Conservation (phyloP, 2,888 invertebrate genomes). For the Plusia festucae region DNA sequence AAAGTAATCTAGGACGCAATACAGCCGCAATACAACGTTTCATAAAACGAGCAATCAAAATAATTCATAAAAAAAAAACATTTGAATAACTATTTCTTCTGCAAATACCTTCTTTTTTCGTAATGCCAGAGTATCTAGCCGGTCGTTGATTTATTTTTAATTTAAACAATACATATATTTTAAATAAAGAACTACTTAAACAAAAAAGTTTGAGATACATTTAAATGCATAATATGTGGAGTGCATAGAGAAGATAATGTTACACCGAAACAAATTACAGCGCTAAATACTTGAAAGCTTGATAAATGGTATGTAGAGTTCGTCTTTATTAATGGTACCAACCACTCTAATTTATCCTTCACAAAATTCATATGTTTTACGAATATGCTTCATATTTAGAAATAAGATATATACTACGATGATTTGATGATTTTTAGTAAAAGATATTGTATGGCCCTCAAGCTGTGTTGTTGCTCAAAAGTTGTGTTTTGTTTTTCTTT, state of each 20-base stretch:
- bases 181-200: neutral
- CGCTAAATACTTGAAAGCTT: conserved; percentile 40
- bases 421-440: too few relatives aligned
- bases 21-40: too few relatives aligned
- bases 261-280: conserved; percentile 40
- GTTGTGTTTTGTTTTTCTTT: too few relatives aligned
- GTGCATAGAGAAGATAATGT: conserved; percentile 23
- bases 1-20: too few relatives aligned
- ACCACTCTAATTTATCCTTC: conserved; percentile 7
- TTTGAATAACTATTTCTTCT: too few relatives aligned
- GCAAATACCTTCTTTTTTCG: too few relatives aligned
- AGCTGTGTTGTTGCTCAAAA: too few relatives aligned
- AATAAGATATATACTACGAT: neutral
- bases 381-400: neutral
- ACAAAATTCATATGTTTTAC: neutral
- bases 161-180: neutral
- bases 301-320: conserved; percentile 34
- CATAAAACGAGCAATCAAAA: too few relatives aligned
- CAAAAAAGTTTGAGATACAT: conserved; percentile 12
- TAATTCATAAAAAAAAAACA: too few relatives aligned
- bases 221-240: conserved; percentile 12
- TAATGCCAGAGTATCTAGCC: too few relatives aligned
- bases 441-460: too few relatives aligned
- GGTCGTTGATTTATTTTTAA: too few relatives aligned
- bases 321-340: conserved; percentile 25